Conservation (phyloP, 2,888 invertebrate species). For the Zelleria hepariella region DNA sequence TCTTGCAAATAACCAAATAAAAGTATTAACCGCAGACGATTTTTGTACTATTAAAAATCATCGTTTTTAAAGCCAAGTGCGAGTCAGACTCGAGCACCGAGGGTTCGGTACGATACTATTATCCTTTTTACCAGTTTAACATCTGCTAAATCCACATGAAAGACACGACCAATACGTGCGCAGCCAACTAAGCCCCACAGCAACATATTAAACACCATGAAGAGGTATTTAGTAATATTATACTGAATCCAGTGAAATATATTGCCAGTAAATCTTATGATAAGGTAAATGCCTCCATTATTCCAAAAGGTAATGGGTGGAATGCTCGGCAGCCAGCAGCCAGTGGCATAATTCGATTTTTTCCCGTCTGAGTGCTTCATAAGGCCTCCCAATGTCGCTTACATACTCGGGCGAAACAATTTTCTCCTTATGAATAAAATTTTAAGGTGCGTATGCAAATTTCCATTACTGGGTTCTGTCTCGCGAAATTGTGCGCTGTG, state of each 20-base stretch:
- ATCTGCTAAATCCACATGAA: too few relatives aligned
- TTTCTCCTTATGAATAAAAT: slow-evolving; percentile 70
- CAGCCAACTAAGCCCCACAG: too few relatives aligned
- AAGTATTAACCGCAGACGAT: too few relatives aligned
- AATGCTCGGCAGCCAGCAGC: slow-evolving; percentile 25
- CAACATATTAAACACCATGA: too few relatives aligned
- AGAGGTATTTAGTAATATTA: not conserved
- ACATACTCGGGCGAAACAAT: slow-evolving; percentile 52
- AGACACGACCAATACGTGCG: too few relatives aligned
- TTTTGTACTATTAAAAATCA: too few relatives aligned
- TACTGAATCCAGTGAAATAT: not conserved
- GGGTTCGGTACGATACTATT: too few relatives aligned
- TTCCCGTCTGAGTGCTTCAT: slow-evolving; percentile 42
- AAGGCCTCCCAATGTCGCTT: slow-evolving; percentile 14
- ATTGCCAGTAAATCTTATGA: slow-evolving; percentile 1
- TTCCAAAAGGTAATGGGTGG: not conserved
- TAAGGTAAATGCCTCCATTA: not conserved
- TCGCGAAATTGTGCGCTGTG: slow-evolving; percentile 56
- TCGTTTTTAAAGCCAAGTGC: too few relatives aligned
- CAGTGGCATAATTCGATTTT: slow-evolving; percentile 54
- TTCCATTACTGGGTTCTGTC: slow-evolving; percentile 57
- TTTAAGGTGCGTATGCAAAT: slow-evolving; percentile 68
- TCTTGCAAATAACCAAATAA: too few relatives aligned
- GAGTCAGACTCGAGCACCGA: too few relatives aligned
- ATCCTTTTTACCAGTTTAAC: too few relatives aligned